Percentiles rank a stretch among this genome's conserved stretches.
phyloP scores from a whole-genome alignment of 2,113 vertebrate genomes.

The Mystacornis crossleyi region DNA sequence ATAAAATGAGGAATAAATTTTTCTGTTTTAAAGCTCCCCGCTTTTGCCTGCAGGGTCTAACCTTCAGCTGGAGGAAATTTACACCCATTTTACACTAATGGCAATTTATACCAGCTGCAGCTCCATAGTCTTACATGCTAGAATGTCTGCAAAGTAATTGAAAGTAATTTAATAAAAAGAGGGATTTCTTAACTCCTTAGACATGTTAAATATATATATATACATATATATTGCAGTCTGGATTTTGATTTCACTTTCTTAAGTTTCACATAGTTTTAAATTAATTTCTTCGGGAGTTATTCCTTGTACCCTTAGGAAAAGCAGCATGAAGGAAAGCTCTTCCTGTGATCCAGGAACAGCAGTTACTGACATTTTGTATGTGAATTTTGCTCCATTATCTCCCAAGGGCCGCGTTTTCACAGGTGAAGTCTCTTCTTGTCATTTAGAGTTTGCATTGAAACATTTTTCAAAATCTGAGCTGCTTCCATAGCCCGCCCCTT shows the following conservation, averaged over 20 bases:
- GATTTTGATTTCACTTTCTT: constrained; percentile 12
- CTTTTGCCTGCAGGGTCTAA: constrained; percentile 2
- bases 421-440: background rate
- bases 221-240: background rate
- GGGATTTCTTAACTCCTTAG: constrained; percentile 23
- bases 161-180: constrained; percentile 29
- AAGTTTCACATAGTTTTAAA: background rate
- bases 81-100: constrained; percentile 54
- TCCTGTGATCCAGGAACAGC: background rate
- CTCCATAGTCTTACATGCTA: background rate
- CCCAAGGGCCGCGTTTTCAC: background rate
- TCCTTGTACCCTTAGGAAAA: background rate
- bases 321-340: background rate
- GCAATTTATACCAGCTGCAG: constrained; percentile 55
- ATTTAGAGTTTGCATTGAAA: background rate
- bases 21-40: background rate
- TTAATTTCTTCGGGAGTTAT: background rate
- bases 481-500: background rate
- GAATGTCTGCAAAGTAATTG: constrained; percentile 32
- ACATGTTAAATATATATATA: background rate
- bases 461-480: background rate
- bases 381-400: background rate
- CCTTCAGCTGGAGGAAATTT: constrained; percentile 61
- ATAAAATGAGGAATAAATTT: constrained; percentile 2
- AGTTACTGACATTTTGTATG: background rate